Percentiles rank a stretch among this genome's conserved stretches.
phyloP scores from a whole-genome alignment of 2,797 vertebrate genomes.

The Zonotrichia albicollis region DNA sequence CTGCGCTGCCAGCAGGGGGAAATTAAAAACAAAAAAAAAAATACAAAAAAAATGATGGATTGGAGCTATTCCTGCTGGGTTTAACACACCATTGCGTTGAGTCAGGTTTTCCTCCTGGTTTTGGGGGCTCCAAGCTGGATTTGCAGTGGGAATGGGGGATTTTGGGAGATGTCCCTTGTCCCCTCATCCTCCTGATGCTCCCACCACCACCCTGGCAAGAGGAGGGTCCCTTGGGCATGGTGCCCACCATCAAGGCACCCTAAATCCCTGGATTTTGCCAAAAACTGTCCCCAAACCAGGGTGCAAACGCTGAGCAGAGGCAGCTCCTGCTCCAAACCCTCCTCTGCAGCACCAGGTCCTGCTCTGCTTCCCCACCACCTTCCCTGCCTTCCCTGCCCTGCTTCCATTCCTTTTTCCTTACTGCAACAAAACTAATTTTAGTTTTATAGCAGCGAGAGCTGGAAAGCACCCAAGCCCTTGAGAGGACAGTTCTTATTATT shows the following conservation, averaged over 20 bases:
- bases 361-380: not conserved
- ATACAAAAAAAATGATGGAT: not conserved
- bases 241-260: not conserved
- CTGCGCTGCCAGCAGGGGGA: not conserved
- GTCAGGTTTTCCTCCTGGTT: not conserved
- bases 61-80: not conserved
- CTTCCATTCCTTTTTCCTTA: no score
- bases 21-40: not conserved
- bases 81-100: fast-evolving
- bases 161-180: not conserved
- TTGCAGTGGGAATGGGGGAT: fast-evolving
- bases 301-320: not conserved
- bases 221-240: not conserved
- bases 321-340: not conserved
- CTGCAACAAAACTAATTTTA: constrained; percentile 32
- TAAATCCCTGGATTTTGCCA: not conserved
- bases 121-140: not conserved
- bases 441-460: constrained; percentile 17
- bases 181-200: not conserved
- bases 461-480: constrained; percentile 41
- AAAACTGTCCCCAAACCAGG: not conserved
- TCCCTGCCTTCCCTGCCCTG: not conserved
- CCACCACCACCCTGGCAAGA: fast-evolving
- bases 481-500: not conserved
- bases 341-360: fast-evolving